Evolutionary conservation across 2,113 vertebrate species (phyloP).

Genomic region (Lamprologus speciosus): DNA sequence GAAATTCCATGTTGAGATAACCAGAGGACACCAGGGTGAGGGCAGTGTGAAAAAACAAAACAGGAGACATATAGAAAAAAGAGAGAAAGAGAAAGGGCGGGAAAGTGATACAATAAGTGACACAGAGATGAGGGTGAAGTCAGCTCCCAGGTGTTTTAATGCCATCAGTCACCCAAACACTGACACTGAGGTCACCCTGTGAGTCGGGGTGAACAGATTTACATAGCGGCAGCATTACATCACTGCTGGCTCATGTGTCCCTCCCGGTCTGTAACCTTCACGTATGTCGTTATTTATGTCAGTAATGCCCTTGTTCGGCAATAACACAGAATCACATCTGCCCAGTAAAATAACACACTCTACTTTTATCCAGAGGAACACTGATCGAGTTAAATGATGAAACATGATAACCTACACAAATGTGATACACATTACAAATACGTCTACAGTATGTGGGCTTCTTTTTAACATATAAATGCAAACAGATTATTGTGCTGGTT

Average conservation of each 20-base stretch:
- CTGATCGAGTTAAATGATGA: not conserved
- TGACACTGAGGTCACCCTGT: not conserved
- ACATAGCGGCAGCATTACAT: not conserved
- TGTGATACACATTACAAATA: not conserved
- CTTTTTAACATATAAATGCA: not conserved
- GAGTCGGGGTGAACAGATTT: not conserved
- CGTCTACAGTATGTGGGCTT: not conserved
- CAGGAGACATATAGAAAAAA: not conserved
- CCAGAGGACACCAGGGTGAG: not conserved
- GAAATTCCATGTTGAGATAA: slow-evolving; percentile 16
- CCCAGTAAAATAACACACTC: not conserved
- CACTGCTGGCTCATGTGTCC: not conserved
- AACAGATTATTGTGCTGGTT: not conserved
- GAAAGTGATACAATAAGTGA: not conserved
- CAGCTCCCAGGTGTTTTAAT: not conserved
- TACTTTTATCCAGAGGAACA: not conserved
- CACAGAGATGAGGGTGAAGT: not conserved
- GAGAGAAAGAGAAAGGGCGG: not conserved
- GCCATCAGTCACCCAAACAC: not conserved
- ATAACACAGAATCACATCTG: not conserved
- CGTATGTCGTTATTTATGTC: not conserved
- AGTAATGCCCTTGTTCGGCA: not conserved
- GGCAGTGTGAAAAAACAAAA: not conserved
- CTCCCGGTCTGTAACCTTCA: not conserved
- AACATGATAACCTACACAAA: not conserved